Base-by-base conservation (phyloP, 2,113 vertebrate genomes). In the Pipra filicauda region DNA sequence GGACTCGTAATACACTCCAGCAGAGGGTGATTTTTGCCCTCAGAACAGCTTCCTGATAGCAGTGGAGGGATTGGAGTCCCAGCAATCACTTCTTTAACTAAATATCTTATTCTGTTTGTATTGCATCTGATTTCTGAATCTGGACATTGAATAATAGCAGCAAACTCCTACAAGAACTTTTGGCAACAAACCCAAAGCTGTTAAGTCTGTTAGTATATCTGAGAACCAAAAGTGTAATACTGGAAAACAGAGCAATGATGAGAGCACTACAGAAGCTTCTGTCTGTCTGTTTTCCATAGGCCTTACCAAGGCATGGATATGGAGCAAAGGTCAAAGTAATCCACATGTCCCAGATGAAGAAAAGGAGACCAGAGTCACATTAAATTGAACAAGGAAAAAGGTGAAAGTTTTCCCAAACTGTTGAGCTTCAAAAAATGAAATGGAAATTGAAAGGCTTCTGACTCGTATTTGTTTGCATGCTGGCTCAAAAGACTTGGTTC, bases 21-120 rank as follows among this genome's bases (percentile, higher is more conserved):
- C 0, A 2, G 24, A 72, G 28, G 8, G 8, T 15, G 15, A 43
- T 19, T 67, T 93, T 72, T 88, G 23, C 18, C 30, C 20, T 83
- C 27, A 22, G 48, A 79, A 69, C 14, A 54, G 8, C 33, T 35
- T 35, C 22, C 27, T 54, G 16, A 10, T 37, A 65, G 35, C 19
- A 49, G n/a, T 23, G n/a, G 24, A 54, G 6, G 7, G 10, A 15
- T 28, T 64, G 26, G 39, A 59, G 15, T 46, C 24, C 35, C 59
- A 65, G 51, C 9, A 73, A 28, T 27, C 30, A 17, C 65, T 80
- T 12, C 14, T 81, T 88, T 19, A 59, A 59, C 18, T 39, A 66
- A 84, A 77, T 15, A 22, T 8, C 0, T 2, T 55, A 19, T 59
- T 76, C 52, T 85, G 1, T 0, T 0, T 49, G 8, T 48, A 37